Evolutionary conservation across 2,888 invertebrate species (phyloP), one percentile per base, ranked within the genome.

Genomic region (Serripes groenlandicus): DNA sequence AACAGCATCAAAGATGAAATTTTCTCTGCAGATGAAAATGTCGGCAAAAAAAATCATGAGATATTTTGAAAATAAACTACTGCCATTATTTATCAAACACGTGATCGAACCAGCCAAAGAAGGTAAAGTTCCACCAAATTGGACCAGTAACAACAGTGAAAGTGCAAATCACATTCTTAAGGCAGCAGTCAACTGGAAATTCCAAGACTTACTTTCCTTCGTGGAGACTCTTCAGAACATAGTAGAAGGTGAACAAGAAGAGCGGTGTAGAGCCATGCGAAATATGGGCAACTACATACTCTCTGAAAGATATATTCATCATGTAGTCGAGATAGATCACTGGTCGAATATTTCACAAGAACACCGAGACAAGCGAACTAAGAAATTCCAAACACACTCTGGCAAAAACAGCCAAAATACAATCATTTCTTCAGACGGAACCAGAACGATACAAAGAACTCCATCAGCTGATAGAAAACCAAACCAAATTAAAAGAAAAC

Each of bases 111-210:
- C 42, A 11, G 42, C 42, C 7, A 42, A 42, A 42, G 42, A 42
- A 7, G 15, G 9, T 15, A 42, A 42, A 42, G 15, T 42, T 11
- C 42, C 7, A 42, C 15, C 7, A 11, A 42, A 42, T 15, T 42
- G 42, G 42, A 42, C 15, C 7, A 42, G 15, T 15, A 42, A 42
- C 42, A 42, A 42, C 42, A 11, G 9, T 42, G 42, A 42, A 15
- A 78, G 78, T n/a, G 82, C 78, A 0, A 82, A 82, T 26, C 82
- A 82, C 35, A 23, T 82, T 28, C 34, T 78, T 3, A 78, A 82
- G 18, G 23, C 64, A 0, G 78, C 82, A 21, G 58, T 60, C 3
- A 11, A 75, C 0, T 78, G 78, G 78, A 70, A 75, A 35, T 1
- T 18, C 26, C 26, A 23, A 15, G 75, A 78, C 35, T 11, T 82